Evolutionary conservation across 92 coral and sea anemone genomes (phyloP).

Genomic region (Palythoa caribaeorum): DNA sequence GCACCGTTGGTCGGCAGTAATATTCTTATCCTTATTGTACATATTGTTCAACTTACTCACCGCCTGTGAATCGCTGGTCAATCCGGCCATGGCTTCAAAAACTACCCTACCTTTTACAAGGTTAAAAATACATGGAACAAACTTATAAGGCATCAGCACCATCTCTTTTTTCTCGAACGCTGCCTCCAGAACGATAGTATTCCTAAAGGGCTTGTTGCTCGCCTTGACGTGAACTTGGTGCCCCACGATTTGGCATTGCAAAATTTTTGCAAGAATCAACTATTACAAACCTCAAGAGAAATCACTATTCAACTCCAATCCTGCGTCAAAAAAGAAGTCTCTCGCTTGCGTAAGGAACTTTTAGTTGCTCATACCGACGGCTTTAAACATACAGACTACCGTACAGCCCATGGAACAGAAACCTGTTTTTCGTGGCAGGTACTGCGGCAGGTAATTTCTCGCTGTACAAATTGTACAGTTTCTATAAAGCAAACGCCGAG

Average conservation of each 20-base stretch:
- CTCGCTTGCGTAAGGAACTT: neutral
- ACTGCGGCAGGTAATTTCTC: too few relatives aligned
- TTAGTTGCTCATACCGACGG: neutral
- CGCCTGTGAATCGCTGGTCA: constrained; percentile 28
- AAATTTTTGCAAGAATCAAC: constrained; percentile 4
- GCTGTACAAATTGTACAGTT: too few relatives aligned
- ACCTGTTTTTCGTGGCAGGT: too few relatives aligned
- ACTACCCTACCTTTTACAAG: neutral
- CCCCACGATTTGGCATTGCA: neutral
- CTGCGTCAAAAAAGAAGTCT: neutral
- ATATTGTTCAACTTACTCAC: neutral
- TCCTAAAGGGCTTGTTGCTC: neutral
- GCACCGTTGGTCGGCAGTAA: neutral
- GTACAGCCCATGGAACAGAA: neutral
- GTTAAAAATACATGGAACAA: constrained; percentile 35
- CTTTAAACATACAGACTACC: neutral
- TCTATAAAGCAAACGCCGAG: too few relatives aligned
- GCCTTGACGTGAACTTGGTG: neutral
- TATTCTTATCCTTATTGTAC: neutral
- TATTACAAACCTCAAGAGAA: neutral
- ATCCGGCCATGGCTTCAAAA: constrained; percentile 38
- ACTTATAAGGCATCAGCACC: constrained; percentile 17
- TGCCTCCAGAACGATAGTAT: neutral
- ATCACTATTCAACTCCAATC: neutral
- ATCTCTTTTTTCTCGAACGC: neutral